A percentile compares a stretch with the other conserved stretches of the same genome.
These are phyloP conservation scores for Dendropsophus ebraccatus DNA, from an alignment of 2,113 vertebrate species.

Conservation along the genomic window DNA sequence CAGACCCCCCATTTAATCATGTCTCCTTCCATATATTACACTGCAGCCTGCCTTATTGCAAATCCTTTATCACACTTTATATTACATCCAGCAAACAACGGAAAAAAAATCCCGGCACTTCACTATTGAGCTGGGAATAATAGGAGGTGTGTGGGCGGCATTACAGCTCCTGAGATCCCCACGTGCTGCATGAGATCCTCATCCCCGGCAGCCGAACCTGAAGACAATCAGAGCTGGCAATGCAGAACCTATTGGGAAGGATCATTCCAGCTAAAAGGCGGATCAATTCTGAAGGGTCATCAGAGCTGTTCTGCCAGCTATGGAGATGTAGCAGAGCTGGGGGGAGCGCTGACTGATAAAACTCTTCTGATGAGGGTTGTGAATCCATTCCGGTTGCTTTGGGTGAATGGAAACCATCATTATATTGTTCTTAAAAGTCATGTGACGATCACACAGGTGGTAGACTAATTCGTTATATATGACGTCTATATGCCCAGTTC, in stretches of 20 bases:
- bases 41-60: neutral
- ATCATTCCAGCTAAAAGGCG: neutral
- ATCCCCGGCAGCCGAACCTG: neutral
- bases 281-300: neutral
- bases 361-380: too few relatives aligned
- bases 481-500: too few relatives aligned
- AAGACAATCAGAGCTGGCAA: neutral
- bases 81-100: neutral
- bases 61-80: neutral
- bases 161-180: neutral
- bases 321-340: neutral
- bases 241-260: neutral
- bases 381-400: too few relatives aligned
- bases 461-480: too few relatives aligned
- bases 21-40: neutral
- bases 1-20: neutral
- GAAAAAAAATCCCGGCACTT: neutral
- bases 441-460: too few relatives aligned
- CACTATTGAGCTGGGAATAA: constrained; percentile 13
- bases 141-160: neutral
- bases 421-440: too few relatives aligned
- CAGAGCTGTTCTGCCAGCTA: neutral
- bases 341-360: too few relatives aligned
- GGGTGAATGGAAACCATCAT: too few relatives aligned
- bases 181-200: neutral